These are phyloP conservation scores for Hymenopus coronatus DNA, from an alignment of 2,888 invertebrate species.

Conservation along the genomic window DNA sequence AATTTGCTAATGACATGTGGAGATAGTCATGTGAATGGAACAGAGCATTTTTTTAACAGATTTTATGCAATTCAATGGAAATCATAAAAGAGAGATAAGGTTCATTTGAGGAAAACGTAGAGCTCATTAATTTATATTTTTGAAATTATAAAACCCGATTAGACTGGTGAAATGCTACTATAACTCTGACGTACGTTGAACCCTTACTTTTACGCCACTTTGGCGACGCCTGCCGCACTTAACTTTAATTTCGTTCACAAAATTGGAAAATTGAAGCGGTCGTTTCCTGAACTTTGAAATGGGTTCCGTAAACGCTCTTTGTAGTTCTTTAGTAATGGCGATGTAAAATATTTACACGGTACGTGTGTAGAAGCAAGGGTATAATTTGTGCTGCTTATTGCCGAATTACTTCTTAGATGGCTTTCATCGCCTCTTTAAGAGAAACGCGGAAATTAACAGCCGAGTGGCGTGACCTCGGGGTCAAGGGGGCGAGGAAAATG, in stretches of 20 bases:
- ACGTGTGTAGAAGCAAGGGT: not conserved
- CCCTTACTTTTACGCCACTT: not conserved
- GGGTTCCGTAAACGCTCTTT: not conserved
- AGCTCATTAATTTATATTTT: too few relatives aligned
- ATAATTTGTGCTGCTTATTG: not conserved
- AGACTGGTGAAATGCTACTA: too few relatives aligned
- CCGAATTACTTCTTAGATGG: not conserved
- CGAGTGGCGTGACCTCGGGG: not conserved
- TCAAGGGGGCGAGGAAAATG: not conserved
- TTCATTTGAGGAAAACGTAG: too few relatives aligned
- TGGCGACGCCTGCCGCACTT: not conserved
- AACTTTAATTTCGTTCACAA: not conserved
- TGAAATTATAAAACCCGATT: too few relatives aligned
- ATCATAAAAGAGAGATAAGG: too few relatives aligned
- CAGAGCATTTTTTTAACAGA: too few relatives aligned
- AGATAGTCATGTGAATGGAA: too few relatives aligned
- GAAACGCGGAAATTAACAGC: not conserved
- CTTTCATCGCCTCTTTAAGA: not conserved
- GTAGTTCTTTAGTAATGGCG: not conserved
- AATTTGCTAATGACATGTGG: too few relatives aligned
- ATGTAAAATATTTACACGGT: not conserved
- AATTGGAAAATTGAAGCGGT: not conserved
- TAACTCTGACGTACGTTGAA: not conserved
- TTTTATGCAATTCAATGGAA: too few relatives aligned
- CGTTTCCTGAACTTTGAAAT: not conserved